Percentiles rank a stretch among this genome's conserved stretches.
phyloP scores from a whole-genome alignment of 2,888 invertebrate genomes.

The Rotaria macrura region DNA sequence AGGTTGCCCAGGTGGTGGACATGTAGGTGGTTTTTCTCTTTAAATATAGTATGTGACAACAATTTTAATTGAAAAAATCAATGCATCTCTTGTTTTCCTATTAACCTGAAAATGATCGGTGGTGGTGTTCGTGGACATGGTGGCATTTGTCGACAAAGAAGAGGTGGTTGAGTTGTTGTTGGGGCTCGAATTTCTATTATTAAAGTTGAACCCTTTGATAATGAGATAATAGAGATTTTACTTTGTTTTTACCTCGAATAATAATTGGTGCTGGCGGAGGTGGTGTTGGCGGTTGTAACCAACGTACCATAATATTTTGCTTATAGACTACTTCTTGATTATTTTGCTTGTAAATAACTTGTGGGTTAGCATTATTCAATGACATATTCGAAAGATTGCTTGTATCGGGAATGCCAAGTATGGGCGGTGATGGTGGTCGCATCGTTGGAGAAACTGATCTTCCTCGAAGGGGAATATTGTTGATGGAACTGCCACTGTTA shows the following conservation, averaged over 20 bases:
- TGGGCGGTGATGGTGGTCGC: background rate
- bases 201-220: background rate
- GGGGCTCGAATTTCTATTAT: background rate
- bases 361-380: background rate
- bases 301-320: slow-evolving; percentile 18
- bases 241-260: slow-evolving; percentile 15
- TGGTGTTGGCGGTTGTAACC: slow-evolving; percentile 22
- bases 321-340: slow-evolving; percentile 18
- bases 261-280: slow-evolving; percentile 16
- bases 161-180: background rate
- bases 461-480: background rate
- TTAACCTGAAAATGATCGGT: background rate
- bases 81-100: too few relatives aligned
- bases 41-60: background rate
- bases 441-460: background rate
- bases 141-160: slow-evolving; percentile 7
- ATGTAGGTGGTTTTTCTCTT: background rate
- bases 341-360: background rate
- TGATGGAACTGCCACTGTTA: background rate
- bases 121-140: slow-evolving; percentile 2
- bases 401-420: background rate
- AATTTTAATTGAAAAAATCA: background rate
- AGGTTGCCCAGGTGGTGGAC: background rate
- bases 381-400: background rate
- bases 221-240: too few relatives aligned